Evolutionary conservation across 2,888 invertebrate genomes (phyloP).

Genomic region (Fissipunctia ypsillon): DNA sequence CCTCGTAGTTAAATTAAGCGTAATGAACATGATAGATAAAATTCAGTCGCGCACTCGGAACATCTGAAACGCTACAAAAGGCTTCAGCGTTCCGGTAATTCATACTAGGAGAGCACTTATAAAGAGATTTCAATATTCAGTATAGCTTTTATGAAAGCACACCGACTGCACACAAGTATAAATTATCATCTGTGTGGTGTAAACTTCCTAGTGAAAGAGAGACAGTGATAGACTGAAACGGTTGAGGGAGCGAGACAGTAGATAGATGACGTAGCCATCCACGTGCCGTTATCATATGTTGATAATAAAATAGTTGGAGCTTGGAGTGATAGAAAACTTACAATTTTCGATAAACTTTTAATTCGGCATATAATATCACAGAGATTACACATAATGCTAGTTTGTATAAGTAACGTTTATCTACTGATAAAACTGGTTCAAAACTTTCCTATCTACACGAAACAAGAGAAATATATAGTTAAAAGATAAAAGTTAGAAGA

Average conservation of each 20-base stretch:
- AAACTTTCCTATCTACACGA: neutral
- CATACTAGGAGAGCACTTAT: slow-evolving; percentile 21
- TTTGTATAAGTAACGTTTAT: neutral
- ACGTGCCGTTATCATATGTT: neutral
- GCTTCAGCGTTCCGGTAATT: slow-evolving; percentile 11
- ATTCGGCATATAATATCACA: neutral
- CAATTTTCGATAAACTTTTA: neutral
- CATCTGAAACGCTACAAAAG: slow-evolving; percentile 4
- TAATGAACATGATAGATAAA: neutral
- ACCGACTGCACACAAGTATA: neutral
- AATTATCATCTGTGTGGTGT: neutral
- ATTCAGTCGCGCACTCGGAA: neutral
- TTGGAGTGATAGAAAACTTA: neutral
- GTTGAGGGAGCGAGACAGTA: neutral
- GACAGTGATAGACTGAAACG: neutral
- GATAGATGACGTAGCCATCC: neutral
- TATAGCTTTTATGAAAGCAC: neutral
- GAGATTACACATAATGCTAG: neutral
- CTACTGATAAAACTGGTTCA: neutral
- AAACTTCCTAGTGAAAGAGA: neutral
- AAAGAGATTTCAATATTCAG: neutral
- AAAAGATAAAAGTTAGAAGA: neutral
- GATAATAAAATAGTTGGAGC: neutral
- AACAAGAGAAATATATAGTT: neutral
- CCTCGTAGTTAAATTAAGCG: neutral